A percentile compares a stretch with the other conserved stretches of the same genome.
Conservation (phyloP, 2,888 invertebrate genomes). For the Chrysotoxum bicinctum region DNA sequence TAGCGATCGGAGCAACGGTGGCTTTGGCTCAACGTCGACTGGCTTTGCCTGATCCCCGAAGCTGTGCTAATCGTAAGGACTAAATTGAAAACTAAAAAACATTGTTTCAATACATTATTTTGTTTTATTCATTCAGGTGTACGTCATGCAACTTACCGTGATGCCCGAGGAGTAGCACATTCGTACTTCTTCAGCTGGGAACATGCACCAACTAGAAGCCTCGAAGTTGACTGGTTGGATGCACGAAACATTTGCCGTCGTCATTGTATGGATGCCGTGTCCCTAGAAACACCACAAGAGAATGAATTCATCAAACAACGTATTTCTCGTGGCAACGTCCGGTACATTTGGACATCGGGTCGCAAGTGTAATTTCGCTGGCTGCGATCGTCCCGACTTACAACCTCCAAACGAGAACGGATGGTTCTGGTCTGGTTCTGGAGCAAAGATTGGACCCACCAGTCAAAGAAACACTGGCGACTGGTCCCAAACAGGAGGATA, state of each 20-base stretch:
- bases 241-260: slow-evolving; percentile 94
- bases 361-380: slow-evolving; percentile 96
- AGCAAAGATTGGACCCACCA: slow-evolving; percentile 94
- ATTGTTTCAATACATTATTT: not conserved
- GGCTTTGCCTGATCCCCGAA: slow-evolving; percentile 93
- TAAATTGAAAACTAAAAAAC: not conserved
- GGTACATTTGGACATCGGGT: slow-evolving; percentile 95
- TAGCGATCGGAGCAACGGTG: slow-evolving; percentile 86
- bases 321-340: slow-evolving; percentile 89
- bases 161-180: slow-evolving; percentile 92
- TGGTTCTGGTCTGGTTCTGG: slow-evolving; percentile 98
- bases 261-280: slow-evolving; percentile 96
- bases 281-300: slow-evolving; percentile 93
- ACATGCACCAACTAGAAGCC: slow-evolving; percentile 89
- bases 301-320: slow-evolving; percentile 95
- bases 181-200: slow-evolving; percentile 98
- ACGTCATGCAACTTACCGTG: slow-evolving; percentile 93
- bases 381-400: slow-evolving; percentile 90
- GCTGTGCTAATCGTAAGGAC: slow-evolving; percentile 93
- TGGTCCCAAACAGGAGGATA: slow-evolving; percentile 95
- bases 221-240: slow-evolving; percentile 95
- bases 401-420: slow-evolving; percentile 92
- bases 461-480: slow-evolving; percentile 93
- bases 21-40: slow-evolving; percentile 91
- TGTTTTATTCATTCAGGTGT: slow-evolving; percentile 84